A percentile compares a stretch with the other conserved stretches of the same genome.
These are phyloP conservation scores for Caenorhabditis brenneri DNA, from an alignment of 1,140 invertebrate genomes.

Conservation along the genomic window DNA sequence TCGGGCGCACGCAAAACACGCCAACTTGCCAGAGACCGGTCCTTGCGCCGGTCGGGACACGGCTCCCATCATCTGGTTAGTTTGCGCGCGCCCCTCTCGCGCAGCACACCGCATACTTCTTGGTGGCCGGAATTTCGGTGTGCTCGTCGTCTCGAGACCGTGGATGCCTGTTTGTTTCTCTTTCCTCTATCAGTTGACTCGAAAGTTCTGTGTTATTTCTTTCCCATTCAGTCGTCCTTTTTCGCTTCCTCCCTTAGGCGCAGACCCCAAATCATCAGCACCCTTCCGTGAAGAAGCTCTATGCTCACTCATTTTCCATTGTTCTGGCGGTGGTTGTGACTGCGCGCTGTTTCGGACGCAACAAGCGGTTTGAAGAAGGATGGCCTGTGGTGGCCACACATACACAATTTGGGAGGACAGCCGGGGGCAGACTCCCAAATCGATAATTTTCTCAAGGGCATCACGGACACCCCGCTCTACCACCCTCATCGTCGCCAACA, in stretches of 20 bases:
- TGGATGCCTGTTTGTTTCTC: conserved; percentile 13
- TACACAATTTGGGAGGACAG: conserved; percentile 18
- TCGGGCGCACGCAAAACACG: conserved; percentile 13
- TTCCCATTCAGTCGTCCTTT: neutral
- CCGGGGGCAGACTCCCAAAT: conserved; percentile 30
- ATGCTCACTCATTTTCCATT: conserved; percentile 32
- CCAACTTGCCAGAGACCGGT: conserved; percentile 33
- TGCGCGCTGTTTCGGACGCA: neutral
- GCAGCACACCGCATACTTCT: conserved; percentile 23
- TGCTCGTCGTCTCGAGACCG: conserved; percentile 14
- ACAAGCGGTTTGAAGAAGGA: neutral
- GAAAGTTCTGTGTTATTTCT: conserved; percentile 28
- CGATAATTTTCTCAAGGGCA: conserved; percentile 49
- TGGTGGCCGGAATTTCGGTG: conserved; percentile 18
- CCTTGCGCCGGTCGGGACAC: conserved; percentile 18
- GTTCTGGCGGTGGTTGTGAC: neutral
- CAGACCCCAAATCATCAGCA: neutral
- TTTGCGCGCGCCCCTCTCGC: neutral
- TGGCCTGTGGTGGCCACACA: conserved; percentile 7
- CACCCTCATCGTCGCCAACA: conserved; percentile 34
- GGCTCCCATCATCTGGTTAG: conserved; percentile 35
- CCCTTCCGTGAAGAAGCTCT: conserved; percentile 15
- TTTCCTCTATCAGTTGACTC: conserved; percentile 35
- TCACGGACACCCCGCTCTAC: neutral
- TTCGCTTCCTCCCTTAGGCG: neutral